Conservation (phyloP, 2,113 vertebrate genomes). For the Camelus dromedarius region DNA sequence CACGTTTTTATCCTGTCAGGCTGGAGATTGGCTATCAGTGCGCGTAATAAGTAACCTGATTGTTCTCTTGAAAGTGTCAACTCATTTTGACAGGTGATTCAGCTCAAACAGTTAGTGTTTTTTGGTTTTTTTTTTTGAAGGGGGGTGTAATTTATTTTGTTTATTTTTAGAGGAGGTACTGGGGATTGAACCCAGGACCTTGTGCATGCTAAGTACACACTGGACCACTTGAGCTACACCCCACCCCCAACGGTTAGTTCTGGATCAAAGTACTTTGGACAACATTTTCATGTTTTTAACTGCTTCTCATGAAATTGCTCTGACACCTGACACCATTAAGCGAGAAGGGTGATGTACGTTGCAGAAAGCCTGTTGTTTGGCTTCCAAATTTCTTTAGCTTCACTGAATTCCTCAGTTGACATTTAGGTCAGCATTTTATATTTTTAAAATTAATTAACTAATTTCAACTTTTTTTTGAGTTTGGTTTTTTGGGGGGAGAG, state of each 20-base stretch:
- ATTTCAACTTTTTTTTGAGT: no score
- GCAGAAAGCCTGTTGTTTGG: constrained; percentile 1
- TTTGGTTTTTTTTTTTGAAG: no score
- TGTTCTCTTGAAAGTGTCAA: background rate
- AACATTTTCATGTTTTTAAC: constrained; percentile 40
- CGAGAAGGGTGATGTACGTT: background rate
- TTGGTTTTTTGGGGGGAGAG: no score
- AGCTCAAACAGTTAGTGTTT: background rate
- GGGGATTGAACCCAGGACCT: no score
- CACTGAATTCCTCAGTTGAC: background rate
- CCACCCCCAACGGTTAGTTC: background rate
- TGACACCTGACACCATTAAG: background rate
- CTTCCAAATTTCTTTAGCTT: constrained; percentile 47
- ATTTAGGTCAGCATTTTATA: constrained; percentile 22
- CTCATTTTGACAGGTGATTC: background rate
- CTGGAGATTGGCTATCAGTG: background rate
- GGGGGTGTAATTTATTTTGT: no score
- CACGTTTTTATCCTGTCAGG: background rate
- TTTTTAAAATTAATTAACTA: background rate
- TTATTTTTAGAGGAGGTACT: no score
- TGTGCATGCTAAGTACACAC: no score
- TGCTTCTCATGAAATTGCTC: background rate
- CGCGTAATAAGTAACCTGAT: background rate
- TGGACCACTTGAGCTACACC: no score
- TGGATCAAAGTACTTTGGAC: background rate